Evolutionary conservation across 1,140 invertebrate genomes (phyloP), one percentile per base, ranked within the genome.

Genomic region (Microplitis mediator): DNA sequence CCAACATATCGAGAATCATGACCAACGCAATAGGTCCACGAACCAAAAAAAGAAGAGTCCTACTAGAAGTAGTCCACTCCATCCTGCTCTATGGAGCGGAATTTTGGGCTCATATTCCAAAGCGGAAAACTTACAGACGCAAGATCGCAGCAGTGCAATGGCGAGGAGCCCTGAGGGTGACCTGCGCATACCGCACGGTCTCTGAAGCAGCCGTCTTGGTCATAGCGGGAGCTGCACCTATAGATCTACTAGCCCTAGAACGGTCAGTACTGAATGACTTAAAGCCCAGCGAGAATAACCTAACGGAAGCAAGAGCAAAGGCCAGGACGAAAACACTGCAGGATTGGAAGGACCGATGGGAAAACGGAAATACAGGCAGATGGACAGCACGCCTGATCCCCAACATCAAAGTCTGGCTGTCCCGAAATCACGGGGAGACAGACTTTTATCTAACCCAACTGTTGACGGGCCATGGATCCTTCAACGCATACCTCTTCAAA

Each of bases 101-200:
- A 16, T 35, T 69, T 3, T 69, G 34, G 54, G 4, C 13, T 9
- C 1, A 58, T 34, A 34, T 51, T 16, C 16, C 56, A 6, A 56
- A 56, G 13, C 11, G 35, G 5, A 35, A 11, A 39, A 23, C n/a
- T n/a, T n/a, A n/a, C n/a, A n/a, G n/a, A n/a, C n/a, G n/a, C n/a
- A n/a, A n/a, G n/a, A n/a, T n/a, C n/a, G n/a, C n/a, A n/a, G n/a
- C n/a, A n/a, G n/a, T n/a, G n/a, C n/a, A n/a, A n/a, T n/a, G n/a
- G n/a, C n/a, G n/a, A n/a, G 35, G 35, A 4, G 35, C 35, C 3
- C 35, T 6, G 3, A 36, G n/a, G n/a, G n/a, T n/a, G n/a, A n/a
- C n/a, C n/a, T n/a, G n/a, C n/a, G n/a, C n/a, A n/a, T n/a, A n/a
- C 6, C 35, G 77, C 50, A 80, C 78, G 9, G 65, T 71, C 3